These are phyloP conservation scores for Pseudocheirus occidentalis DNA, from an alignment of 2,797 vertebrate genomes.

Conservation along the genomic window DNA sequence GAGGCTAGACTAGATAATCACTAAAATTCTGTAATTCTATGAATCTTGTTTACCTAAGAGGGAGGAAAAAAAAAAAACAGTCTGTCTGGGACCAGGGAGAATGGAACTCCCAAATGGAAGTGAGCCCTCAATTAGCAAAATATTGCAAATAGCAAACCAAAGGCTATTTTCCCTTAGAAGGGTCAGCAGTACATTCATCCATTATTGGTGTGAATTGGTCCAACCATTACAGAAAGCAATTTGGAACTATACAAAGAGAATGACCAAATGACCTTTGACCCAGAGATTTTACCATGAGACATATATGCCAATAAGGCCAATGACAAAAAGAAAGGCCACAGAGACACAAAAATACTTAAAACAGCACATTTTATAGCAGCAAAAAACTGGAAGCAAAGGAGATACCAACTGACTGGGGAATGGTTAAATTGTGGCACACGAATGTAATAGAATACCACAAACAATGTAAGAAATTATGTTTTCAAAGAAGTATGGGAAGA, in stretches of 20 bases:
- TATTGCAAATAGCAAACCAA: not conserved
- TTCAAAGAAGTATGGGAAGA: not conserved
- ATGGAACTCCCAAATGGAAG: not conserved
- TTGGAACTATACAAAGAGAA: not conserved
- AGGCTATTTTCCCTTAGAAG: constrained; percentile 8
- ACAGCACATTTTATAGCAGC: not conserved
- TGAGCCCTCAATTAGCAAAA: not conserved
- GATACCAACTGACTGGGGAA: not conserved
- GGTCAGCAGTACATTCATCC: not conserved
- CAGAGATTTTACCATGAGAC: not conserved
- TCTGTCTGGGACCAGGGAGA: not conserved
- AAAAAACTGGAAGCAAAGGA: not conserved
- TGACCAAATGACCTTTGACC: not conserved
- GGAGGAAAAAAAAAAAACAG: not conserved
- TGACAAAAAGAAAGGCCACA: not conserved
- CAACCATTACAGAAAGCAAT: not conserved
- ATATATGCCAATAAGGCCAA: not conserved
- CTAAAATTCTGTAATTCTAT: not conserved
- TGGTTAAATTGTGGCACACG: not conserved
- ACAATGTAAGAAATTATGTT: not conserved
- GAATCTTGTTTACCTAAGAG: not conserved
- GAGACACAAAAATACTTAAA: not conserved
- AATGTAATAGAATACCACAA: not conserved
- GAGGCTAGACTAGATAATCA: not conserved
- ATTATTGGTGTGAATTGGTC: not conserved